These are phyloP conservation scores for Branchipolynoe longqiensis DNA, from an alignment of 2,888 invertebrate genomes.

Conservation along the genomic window DNA sequence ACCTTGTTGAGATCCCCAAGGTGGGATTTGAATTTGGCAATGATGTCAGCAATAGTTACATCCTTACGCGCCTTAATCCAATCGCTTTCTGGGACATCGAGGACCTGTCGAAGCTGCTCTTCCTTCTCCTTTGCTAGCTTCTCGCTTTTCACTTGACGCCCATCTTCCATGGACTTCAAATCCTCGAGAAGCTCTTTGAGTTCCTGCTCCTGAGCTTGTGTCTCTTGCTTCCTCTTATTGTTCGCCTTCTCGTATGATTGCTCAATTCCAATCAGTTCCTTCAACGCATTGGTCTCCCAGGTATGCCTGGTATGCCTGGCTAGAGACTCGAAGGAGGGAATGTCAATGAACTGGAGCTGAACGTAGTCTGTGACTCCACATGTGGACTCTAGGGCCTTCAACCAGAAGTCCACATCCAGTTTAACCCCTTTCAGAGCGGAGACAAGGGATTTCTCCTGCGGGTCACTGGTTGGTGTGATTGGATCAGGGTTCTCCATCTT, in stretches of 20 bases:
- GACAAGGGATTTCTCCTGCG: not conserved
- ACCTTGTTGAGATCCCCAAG: not conserved
- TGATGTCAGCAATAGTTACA: not conserved
- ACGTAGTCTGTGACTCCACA: constrained; percentile 6
- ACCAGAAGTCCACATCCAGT: constrained; percentile 19
- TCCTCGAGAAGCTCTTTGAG: not conserved
- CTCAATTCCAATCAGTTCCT: not conserved
- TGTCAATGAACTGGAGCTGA: constrained; percentile 1
- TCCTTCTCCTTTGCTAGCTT: constrained; percentile 14
- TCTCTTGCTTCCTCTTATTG: not conserved
- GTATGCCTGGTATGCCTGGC: not conserved
- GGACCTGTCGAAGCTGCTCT: not conserved
- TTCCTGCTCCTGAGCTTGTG: not conserved
- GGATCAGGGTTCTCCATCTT: too few relatives aligned
- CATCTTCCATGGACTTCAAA: not conserved
- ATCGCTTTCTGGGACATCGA: not conserved
- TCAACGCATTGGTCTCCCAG: constrained; percentile 17
- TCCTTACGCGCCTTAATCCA: constrained; percentile 1
- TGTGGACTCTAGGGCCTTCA: not conserved
- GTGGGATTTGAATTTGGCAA: not conserved
- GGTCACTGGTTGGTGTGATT: not conserved
- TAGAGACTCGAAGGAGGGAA: not conserved
- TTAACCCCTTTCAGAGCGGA: not conserved
- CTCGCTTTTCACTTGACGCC: not conserved
- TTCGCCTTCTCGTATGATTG: not conserved